These are phyloP conservation scores for Odontamblyopus lacepedii DNA, from an alignment of 2,797 vertebrate genomes.

Conservation along the genomic window DNA sequence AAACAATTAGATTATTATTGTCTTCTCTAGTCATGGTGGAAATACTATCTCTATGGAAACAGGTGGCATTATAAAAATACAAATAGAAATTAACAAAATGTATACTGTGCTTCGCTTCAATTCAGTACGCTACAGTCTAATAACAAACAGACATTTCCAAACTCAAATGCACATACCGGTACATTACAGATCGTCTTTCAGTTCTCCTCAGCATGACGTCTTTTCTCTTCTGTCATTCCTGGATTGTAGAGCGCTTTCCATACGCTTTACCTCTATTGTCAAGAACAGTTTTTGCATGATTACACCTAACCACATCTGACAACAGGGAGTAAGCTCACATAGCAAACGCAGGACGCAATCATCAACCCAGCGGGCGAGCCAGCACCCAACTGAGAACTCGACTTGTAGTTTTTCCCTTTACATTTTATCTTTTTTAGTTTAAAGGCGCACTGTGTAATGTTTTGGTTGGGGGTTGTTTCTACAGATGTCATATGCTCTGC, in stretches of 20 bases:
- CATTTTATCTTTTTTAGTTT: conserved; percentile 61
- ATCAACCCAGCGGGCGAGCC: conserved; percentile 23
- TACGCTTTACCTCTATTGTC: conserved; percentile 14
- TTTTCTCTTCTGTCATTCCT: conserved; percentile 17
- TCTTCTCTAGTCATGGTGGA: too few species aligned
- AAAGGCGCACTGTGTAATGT: too few species aligned
- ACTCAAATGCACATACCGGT: neutral
- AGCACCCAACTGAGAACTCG: conserved; percentile 21
- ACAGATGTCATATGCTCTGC: too few species aligned
- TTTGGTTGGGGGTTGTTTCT: too few species aligned
- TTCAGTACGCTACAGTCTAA: too few species aligned
- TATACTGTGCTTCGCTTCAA: neutral
- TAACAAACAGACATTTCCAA: too few species aligned
- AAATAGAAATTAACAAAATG: too few species aligned
- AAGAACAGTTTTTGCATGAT: conserved; percentile 7
- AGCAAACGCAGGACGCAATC: conserved; percentile 34
- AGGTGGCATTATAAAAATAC: too few species aligned
- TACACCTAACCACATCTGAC: conserved; percentile 23
- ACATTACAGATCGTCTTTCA: neutral
- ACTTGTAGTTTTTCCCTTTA: conserved; percentile 22
- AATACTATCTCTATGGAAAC: too few species aligned
- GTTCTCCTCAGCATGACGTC: conserved; percentile 13
- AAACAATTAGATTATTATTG: too few species aligned
- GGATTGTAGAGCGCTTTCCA: conserved; percentile 8
- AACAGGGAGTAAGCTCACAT: conserved; percentile 22